These are phyloP conservation scores for Erynnis tages DNA, from an alignment of 2,888 invertebrate species.

Conservation along the genomic window DNA sequence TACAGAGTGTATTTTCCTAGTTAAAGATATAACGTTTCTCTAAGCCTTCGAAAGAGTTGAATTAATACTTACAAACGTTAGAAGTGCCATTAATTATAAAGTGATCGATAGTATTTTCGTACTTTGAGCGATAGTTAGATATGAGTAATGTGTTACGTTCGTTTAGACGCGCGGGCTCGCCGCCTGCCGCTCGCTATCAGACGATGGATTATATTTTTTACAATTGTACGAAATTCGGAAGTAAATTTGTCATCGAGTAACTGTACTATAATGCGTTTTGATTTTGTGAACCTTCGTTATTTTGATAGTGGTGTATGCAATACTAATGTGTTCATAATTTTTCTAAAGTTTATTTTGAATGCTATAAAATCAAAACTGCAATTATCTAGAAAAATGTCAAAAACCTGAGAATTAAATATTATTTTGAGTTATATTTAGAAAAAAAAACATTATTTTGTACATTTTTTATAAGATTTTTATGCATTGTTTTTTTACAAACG, in stretches of 20 bases:
- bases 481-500: background rate
- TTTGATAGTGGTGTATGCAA: slow-evolving; percentile 16
- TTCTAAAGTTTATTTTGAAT: background rate
- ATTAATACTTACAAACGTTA: slow-evolving; percentile 52
- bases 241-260: slow-evolving; percentile 3
- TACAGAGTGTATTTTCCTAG: slow-evolving; percentile 38
- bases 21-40: slow-evolving; percentile 3
- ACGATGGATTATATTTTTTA: slow-evolving; percentile 34
- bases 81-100: slow-evolving; percentile 72
- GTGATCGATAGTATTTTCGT: slow-evolving; percentile 69
- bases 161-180: too few species aligned
- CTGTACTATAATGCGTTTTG: slow-evolving; percentile 19
- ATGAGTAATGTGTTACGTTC: slow-evolving; percentile 27
- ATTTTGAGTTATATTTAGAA: too few species aligned
- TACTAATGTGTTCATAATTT: background rate
- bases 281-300: slow-evolving; percentile 21
- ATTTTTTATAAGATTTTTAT: too few species aligned
- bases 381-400: too few species aligned
- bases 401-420: too few species aligned
- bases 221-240: slow-evolving; percentile 28
- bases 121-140: slow-evolving; percentile 57
- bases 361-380: too few species aligned
- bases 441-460: background rate
- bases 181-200: background rate
- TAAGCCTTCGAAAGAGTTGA: slow-evolving; percentile 28